Evolutionary conservation across 2,888 invertebrate species (phyloP), one percentile per base, ranked within the genome.

Genomic region (Cheilosia grossa): DNA sequence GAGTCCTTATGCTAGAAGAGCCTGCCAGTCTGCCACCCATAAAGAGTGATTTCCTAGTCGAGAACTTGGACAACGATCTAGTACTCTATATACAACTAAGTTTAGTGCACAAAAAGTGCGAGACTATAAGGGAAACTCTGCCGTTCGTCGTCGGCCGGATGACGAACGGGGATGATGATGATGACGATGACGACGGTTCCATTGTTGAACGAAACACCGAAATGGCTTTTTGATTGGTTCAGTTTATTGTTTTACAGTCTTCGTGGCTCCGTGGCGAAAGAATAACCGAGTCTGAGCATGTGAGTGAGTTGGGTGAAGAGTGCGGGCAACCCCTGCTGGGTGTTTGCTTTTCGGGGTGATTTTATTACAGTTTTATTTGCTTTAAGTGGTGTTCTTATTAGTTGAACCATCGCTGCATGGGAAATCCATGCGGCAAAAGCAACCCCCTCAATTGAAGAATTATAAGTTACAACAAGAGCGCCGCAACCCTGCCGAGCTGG

Each of bases 181-280:
- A 56, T 54, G 51, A 47, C 53, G 51, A 74, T 80, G 80, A 72
- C 67, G 67, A 61, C 61, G 72, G 54, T 72, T 72, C 72, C 37
- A 81, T 90, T 90, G 89, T 89, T 90, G 89, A 90, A 90, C 89
- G 90, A 88, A 91, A 90, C 90, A 89, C 89, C 90, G 89, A 91
- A 91, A 91, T 91, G 90, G 90, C 89, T 90, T 91, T 91, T 91
- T 91, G 91, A 91, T 91, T 91, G 91, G 82, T 86, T 82, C 77
- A 85, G 85, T 86, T 87, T 87, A 87, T 87, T 87, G 87, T 87
- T 87, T 86, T 87, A 78, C 80, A 85, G 85, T 85, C 81, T 81
- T 77, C 56, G 74, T 77, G 85, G 85, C 85, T 85, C 85, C 81
- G 85, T 85, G 75, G 85, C 85, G 67, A 85, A 85, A 75, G 85